A percentile compares a stretch with the other conserved stretches of the same genome.
Evolutionary conservation across 1,140 invertebrate genomes (phyloP).

Genomic region (Polyergus mexicanus): DNA sequence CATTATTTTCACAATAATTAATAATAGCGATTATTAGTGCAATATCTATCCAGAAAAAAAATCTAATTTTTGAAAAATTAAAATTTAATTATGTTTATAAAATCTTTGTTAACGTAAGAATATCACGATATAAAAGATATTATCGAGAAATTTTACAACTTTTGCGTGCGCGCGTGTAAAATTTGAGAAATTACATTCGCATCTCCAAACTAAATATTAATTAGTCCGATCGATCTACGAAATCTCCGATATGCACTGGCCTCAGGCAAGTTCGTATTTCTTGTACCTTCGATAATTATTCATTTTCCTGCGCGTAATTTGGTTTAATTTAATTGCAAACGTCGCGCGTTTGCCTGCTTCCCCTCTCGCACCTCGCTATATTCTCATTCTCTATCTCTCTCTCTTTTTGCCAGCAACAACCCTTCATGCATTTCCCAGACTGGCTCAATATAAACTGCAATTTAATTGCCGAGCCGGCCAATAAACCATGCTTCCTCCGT

Average conservation of each 20-base stretch:
- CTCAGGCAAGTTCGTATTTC: conserved; percentile 43
- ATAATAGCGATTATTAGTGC: not conserved
- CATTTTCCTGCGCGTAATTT: conserved; percentile 76
- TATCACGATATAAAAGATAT: not conserved
- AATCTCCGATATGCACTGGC: conserved; percentile 19
- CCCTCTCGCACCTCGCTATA: conserved; percentile 60
- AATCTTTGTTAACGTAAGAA: not conserved
- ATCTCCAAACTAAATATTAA: not conserved
- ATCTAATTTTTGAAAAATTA: not conserved
- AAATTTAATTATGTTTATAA: conserved; percentile 4
- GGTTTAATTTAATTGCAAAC: conserved; percentile 81
- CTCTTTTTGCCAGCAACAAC: conserved; percentile 63
- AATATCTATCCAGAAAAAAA: not conserved
- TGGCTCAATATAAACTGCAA: conserved; percentile 78
- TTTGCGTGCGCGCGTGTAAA: not conserved
- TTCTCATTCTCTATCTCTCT: conserved; percentile 68
- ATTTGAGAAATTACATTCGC: not conserved
- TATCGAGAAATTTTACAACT: not conserved
- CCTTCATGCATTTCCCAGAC: conserved; percentile 79
- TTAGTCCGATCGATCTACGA: conserved; percentile 35
- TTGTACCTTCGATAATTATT: conserved; percentile 72
- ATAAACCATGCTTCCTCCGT: conserved; percentile 73
- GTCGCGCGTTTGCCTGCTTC: conserved; percentile 45
- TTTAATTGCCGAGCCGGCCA: conserved; percentile 76
- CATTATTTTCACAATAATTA: not conserved